Percentiles rank a stretch among this genome's conserved stretches.
phyloP scores from a whole-genome alignment of 2,797 vertebrate species.

The Chelon labrosus region DNA sequence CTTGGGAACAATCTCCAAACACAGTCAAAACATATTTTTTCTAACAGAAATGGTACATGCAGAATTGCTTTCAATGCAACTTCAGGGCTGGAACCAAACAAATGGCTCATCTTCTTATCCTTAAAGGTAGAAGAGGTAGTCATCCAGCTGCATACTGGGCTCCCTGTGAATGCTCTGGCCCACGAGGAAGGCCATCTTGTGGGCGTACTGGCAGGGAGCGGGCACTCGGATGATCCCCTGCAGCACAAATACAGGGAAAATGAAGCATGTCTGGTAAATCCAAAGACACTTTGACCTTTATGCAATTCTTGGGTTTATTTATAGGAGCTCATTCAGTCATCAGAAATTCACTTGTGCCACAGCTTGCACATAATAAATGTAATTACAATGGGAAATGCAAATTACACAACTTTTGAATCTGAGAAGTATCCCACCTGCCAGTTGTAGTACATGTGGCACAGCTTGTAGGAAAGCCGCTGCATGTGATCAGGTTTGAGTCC shows the following conservation, averaged over 20 bases:
- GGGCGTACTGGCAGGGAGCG: slow-evolving; percentile 96
- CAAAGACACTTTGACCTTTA: neutral
- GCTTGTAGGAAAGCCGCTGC: slow-evolving; percentile 95
- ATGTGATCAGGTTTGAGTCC: slow-evolving; percentile 95
- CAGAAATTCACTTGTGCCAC: neutral
- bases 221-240: slow-evolving; percentile 95
- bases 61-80: neutral
- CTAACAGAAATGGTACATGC: neutral
- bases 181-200: slow-evolving; percentile 96
- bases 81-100: neutral
- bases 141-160: slow-evolving; percentile 86
- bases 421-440: too few relatives aligned
- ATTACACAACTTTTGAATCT: too few relatives aligned
- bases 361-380: neutral
- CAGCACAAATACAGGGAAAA: neutral
- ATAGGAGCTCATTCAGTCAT: neutral
- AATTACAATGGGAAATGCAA: neutral
- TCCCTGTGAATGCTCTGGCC: slow-evolving; percentile 95
- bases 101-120: neutral
- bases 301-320: neutral
- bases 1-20: neutral
- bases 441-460: slow-evolving; percentile 88
- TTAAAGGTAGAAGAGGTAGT: slow-evolving; percentile 92
- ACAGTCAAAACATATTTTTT: neutral
- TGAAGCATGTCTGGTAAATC: neutral